Percentiles rank a stretch among this genome's conserved stretches.
phyloP scores from a whole-genome alignment of 2,888 invertebrate species.

The Tetranychus piercei region DNA sequence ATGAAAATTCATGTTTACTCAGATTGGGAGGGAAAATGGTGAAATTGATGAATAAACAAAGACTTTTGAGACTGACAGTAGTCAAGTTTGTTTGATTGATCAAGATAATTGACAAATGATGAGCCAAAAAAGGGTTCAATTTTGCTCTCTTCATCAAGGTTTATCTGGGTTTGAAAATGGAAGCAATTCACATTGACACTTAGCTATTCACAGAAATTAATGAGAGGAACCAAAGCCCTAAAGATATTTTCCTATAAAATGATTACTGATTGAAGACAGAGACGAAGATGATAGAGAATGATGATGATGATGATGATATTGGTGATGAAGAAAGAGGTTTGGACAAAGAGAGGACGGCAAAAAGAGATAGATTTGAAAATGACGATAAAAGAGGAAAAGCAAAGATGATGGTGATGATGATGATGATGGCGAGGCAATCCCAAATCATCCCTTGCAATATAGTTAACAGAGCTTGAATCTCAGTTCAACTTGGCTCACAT shows the following conservation, averaged over 20 bases:
- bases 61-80: no score
- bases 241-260: conserved; percentile 3
- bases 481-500: not conserved
- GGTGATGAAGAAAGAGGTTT: not conserved
- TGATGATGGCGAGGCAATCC: not conserved
- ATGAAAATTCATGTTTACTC: no score
- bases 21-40: no score
- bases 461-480: not conserved
- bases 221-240: not conserved
- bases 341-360: not conserved
- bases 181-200: no score
- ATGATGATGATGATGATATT: not conserved
- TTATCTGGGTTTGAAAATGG: no score
- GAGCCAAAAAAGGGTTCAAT: no score
- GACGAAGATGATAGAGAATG: not conserved
- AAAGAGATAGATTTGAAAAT: not conserved
- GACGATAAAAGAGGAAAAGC: not conserved
- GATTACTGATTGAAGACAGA: conserved; percentile 1
- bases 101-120: no score
- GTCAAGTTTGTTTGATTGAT: no score
- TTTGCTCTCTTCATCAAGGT: no score
- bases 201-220: not conserved
- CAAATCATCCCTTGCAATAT: not conserved
- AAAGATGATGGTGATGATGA: not conserved
- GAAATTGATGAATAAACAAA: no score